Conservation (phyloP, 2,113 vertebrate genomes). For the Sinocyclocheilus anshuiensis region DNA sequence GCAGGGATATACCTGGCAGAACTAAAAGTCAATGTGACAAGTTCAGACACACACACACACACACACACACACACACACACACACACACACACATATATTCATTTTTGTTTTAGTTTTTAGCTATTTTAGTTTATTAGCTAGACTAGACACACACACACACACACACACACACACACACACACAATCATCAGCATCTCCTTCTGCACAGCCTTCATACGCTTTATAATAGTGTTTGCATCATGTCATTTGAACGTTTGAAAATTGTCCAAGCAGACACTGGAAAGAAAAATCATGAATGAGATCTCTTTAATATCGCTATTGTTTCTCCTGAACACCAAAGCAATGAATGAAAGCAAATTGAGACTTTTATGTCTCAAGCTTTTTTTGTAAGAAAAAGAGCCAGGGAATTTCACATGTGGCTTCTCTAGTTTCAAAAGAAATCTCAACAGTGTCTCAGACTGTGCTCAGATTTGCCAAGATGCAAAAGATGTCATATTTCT, state of each 20-base stretch:
- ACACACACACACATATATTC: too few relatives aligned
- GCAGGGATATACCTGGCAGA: neutral
- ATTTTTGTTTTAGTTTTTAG: too few relatives aligned
- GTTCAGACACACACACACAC: neutral
- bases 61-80: neutral
- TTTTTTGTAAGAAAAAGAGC: neutral
- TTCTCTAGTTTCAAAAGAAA: neutral
- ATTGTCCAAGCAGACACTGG: neutral
- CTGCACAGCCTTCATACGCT: neutral
- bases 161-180: neutral
- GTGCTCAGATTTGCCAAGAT: neutral
- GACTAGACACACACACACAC: too few relatives aligned
- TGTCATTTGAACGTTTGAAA: neutral
- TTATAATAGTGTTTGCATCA: neutral
- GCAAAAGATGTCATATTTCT: too few relatives aligned
- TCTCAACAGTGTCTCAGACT: neutral
- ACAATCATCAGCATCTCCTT: neutral
- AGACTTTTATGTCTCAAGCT: neutral
- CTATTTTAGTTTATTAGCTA: too few relatives aligned
- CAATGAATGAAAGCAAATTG: neutral
- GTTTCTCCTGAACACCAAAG: neutral
- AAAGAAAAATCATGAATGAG: neutral
- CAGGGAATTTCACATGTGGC: neutral
- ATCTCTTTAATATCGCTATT: neutral
- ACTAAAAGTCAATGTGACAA: neutral